Conservation (phyloP, 2,888 invertebrate genomes). For the Ectemnius cavifrons region DNA sequence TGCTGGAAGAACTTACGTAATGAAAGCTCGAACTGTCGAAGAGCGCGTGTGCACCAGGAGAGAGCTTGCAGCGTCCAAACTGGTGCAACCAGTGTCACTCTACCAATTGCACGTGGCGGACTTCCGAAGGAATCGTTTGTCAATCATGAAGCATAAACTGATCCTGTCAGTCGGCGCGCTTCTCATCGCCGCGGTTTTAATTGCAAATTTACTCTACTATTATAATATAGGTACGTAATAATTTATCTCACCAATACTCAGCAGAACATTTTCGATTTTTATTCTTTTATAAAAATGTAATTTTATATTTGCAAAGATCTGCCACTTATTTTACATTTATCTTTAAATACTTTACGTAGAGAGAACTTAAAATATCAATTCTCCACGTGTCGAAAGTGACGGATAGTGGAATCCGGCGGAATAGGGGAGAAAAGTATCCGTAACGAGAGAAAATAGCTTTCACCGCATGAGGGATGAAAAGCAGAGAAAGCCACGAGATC, state of each 20-base stretch:
- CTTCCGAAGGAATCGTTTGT: slow-evolving; percentile 16
- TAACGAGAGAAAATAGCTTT: not conserved
- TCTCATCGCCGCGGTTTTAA: slow-evolving; percentile 64
- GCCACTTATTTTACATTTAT: not conserved
- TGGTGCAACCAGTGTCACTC: slow-evolving; percentile 62
- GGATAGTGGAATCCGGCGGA: too few species aligned
- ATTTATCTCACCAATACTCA: too few species aligned
- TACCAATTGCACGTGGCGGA: slow-evolving; percentile 42
- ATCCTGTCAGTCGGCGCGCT: slow-evolving; percentile 66
- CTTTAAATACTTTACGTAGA: too few species aligned
- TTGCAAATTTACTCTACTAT: slow-evolving; percentile 73
- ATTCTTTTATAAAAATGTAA: too few species aligned
- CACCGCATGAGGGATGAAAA: not conserved
- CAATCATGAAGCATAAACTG: slow-evolving; percentile 69
- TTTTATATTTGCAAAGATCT: not conserved
- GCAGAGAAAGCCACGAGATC: not conserved
- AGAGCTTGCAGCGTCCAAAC: slow-evolving; percentile 47
- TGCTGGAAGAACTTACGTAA: slow-evolving; percentile 8
- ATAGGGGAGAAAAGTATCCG: too few species aligned
- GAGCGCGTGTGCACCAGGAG: slow-evolving; percentile 61
- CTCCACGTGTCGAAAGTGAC: too few species aligned
- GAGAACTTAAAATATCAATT: too few species aligned
- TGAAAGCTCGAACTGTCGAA: slow-evolving; percentile 45
- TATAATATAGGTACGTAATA: slow-evolving; percentile 71
- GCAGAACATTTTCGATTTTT: not conserved